A percentile compares a stretch with the other conserved stretches of the same genome.
These are phyloP conservation scores for Pachyuromys duprasi DNA, from an alignment of 2,797 vertebrate genomes.

Conservation along the genomic window DNA sequence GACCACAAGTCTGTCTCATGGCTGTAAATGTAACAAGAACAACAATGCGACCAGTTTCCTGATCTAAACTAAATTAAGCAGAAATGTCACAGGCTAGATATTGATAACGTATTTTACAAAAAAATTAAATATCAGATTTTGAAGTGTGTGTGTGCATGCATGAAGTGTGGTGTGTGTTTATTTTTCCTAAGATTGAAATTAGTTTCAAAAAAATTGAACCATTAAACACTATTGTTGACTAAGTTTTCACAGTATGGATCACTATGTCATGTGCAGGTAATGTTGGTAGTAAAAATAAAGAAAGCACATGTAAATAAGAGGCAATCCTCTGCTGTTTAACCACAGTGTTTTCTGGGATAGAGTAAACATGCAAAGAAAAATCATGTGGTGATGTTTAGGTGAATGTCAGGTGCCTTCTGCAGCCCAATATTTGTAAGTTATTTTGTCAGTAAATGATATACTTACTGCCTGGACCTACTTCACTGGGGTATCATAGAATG, in stretches of 20 bases:
- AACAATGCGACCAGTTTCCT: constrained; percentile 78
- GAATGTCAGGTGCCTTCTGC: constrained; percentile 67
- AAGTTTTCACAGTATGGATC: constrained; percentile 19
- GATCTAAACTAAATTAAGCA: constrained; percentile 70
- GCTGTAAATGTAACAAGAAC: constrained; percentile 79
- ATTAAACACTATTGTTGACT: constrained; percentile 8
- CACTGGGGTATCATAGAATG: constrained; percentile 72
- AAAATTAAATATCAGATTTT: constrained; percentile 52
- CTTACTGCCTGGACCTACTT: constrained; percentile 74
- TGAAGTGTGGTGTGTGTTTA: background rate
- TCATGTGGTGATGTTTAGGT: constrained; percentile 60
- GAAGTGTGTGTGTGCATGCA: constrained; percentile 1
- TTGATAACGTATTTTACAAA: constrained; percentile 66
- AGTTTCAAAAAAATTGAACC: constrained; percentile 60
- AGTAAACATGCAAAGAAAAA: constrained; percentile 59
- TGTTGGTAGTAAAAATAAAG: constrained; percentile 15
- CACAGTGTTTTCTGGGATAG: constrained; percentile 27
- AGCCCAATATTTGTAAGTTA: constrained; percentile 65
- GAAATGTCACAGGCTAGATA: constrained; percentile 70
- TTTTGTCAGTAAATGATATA: constrained; percentile 78
- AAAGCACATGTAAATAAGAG: background rate
- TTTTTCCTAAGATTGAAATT: constrained; percentile 39
- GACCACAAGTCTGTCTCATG: constrained; percentile 73
- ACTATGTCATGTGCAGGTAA: constrained; percentile 20
- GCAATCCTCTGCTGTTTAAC: constrained; percentile 22